phyloP scores from a whole-genome alignment of 2,797 vertebrate genomes.

The Sebastes alutus region DNA sequence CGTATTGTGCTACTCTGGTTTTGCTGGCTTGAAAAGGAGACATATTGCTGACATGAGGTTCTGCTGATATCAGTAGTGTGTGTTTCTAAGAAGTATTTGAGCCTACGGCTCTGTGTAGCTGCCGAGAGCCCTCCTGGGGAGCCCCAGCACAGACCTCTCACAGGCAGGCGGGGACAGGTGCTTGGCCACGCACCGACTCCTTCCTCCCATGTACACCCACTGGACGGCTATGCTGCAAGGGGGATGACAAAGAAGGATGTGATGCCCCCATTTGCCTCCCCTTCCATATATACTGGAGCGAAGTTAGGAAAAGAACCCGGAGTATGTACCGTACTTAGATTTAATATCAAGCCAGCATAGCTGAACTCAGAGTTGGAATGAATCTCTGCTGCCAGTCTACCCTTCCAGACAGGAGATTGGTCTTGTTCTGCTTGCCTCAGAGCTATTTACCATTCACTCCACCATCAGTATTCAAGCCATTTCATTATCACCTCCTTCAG shows the following conservation, averaged over 20 bases:
- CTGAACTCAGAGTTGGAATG: constrained; percentile 25
- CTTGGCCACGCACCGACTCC: constrained; percentile 11
- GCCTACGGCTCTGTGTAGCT: constrained; percentile 16
- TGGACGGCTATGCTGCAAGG: constrained; percentile 38
- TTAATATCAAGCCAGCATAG: constrained; percentile 8
- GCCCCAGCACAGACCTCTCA: constrained; percentile 32
- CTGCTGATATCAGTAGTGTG: constrained; percentile 31
- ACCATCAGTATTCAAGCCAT: constrained; percentile 39
- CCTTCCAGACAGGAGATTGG: constrained; percentile 31
- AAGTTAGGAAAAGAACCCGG: constrained; percentile 7
- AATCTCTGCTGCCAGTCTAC: constrained; percentile 21
- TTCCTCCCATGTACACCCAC: constrained; percentile 12
- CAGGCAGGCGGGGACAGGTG: constrained; percentile 61
- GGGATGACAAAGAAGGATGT: constrained; percentile 53
- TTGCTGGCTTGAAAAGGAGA: constrained; percentile 17
- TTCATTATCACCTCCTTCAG: constrained; percentile 61
- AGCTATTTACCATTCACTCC: constrained; percentile 60
- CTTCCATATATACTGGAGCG: background rate
- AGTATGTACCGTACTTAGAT: constrained; percentile 32
- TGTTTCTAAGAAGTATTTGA: constrained; percentile 12
- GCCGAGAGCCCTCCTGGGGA: constrained; percentile 45
- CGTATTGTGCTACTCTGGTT: constrained; percentile 1
- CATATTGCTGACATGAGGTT: constrained; percentile 7
- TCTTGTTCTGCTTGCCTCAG: constrained; percentile 48
- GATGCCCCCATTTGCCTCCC: constrained; percentile 40